Conservation (phyloP, 2,888 invertebrate species). For the Acanthoscelides obtectus region DNA sequence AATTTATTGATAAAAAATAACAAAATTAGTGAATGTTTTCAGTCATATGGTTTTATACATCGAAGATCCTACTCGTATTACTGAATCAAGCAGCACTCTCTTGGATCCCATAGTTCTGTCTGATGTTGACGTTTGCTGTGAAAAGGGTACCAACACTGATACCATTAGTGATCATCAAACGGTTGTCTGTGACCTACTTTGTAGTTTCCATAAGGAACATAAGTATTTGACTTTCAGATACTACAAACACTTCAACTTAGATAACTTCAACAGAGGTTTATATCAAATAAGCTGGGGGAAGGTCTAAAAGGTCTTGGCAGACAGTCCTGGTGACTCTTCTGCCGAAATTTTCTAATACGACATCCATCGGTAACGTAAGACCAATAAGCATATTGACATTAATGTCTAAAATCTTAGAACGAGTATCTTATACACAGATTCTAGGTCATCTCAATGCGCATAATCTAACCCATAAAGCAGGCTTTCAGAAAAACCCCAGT, state of each 20-base stretch:
- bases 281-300: too few species aligned
- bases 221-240: slow-evolving; percentile 1
- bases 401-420: too few species aligned
- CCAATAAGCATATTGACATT: too few species aligned
- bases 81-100: neutral
- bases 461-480: too few species aligned
- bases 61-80: slow-evolving; percentile 2
- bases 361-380: too few species aligned
- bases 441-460: too few species aligned
- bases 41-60: slow-evolving; percentile 1
- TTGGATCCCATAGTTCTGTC: slow-evolving; percentile 4
- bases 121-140: neutral
- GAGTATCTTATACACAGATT: too few species aligned
- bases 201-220: neutral
- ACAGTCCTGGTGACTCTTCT: too few species aligned
- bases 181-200: neutral
- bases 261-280: neutral
- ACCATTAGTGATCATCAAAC: slow-evolving; percentile 1
- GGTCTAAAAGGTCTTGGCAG: too few species aligned
- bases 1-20: slow-evolving; percentile 1
- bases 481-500: too few species aligned
- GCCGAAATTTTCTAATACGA: too few species aligned
- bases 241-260: neutral
- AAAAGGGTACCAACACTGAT: slow-evolving; percentile 1
- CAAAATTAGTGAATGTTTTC: slow-evolving; percentile 2